phyloP scores from a whole-genome alignment of 2,888 invertebrate genomes.

The Rosalia funebris region DNA sequence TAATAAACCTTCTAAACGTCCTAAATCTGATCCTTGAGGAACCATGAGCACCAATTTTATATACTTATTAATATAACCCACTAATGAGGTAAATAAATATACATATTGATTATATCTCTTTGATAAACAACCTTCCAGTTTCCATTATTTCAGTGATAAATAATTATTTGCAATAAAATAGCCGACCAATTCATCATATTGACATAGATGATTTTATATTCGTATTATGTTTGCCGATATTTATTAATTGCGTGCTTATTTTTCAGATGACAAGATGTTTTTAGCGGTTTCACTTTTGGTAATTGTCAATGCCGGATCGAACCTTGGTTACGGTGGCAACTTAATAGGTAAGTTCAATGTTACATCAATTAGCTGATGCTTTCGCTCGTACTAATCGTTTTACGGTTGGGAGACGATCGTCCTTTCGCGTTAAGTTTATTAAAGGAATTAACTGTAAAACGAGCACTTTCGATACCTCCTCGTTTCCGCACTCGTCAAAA shows the following conservation, averaged over 20 bases:
- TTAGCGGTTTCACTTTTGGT: constrained; percentile 17
- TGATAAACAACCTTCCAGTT: too few relatives aligned
- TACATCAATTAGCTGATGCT: background rate
- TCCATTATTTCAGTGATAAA: too few relatives aligned
- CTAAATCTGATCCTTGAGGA: too few relatives aligned
- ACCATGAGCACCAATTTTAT: too few relatives aligned
- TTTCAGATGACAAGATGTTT: constrained; percentile 11
- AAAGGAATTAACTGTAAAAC: background rate
- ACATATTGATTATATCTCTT: too few relatives aligned
- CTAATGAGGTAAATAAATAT: too few relatives aligned
- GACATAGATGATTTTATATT: too few relatives aligned
- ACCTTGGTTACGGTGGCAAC: constrained; percentile 1
- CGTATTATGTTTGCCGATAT: background rate
- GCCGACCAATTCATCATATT: too few relatives aligned
- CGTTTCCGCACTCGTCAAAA: background rate
- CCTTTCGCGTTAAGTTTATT: background rate
- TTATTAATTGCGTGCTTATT: background rate
- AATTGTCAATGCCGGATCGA: constrained; percentile 6
- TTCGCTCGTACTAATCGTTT: background rate
- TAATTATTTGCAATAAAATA: too few relatives aligned
- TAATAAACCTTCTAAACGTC: too few relatives aligned
- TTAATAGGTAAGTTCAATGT: constrained; percentile 9
- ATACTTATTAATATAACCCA: too few relatives aligned
- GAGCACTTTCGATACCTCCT: background rate
- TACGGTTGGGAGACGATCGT: background rate